phyloP scores from a whole-genome alignment of 2,888 invertebrate species.

The Cataglyphis altisquamis region DNA sequence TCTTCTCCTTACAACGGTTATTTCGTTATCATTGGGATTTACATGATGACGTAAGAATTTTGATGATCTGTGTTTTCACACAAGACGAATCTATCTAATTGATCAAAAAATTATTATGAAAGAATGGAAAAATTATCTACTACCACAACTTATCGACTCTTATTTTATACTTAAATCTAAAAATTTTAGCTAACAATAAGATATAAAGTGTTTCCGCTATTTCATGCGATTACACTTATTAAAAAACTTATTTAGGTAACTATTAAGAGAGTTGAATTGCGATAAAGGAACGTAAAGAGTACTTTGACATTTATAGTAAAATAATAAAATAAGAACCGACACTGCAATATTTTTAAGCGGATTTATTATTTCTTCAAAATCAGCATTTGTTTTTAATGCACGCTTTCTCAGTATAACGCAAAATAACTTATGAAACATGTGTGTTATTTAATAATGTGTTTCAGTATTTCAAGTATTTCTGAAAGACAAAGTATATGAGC shows the following conservation, averaged over 20 bases:
- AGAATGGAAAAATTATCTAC: neutral
- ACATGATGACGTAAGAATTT: neutral
- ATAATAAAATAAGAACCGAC: neutral
- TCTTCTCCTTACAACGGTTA: constrained; percentile 25
- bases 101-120: constrained; percentile 56
- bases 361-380: constrained; percentile 1
- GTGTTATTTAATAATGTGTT: neutral
- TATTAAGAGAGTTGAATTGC: neutral
- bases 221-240: neutral
- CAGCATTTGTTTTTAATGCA: neutral
- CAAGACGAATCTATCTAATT: constrained; percentile 57
- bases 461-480: neutral
- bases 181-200: neutral
- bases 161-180: constrained; percentile 52
- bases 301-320: neutral
- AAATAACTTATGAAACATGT: neutral
- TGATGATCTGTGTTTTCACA: neutral
- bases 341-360: neutral
- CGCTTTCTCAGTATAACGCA: neutral
- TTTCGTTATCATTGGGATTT: constrained; percentile 44
- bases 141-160: constrained; percentile 36
- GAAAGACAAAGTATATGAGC: neutral
- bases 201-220: neutral
- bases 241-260: neutral
- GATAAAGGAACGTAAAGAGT: no score